Evolutionary conservation across 2,113 vertebrate species (phyloP), one percentile per base, ranked within the genome.

Genomic region (Triplophysa rosa): DNA sequence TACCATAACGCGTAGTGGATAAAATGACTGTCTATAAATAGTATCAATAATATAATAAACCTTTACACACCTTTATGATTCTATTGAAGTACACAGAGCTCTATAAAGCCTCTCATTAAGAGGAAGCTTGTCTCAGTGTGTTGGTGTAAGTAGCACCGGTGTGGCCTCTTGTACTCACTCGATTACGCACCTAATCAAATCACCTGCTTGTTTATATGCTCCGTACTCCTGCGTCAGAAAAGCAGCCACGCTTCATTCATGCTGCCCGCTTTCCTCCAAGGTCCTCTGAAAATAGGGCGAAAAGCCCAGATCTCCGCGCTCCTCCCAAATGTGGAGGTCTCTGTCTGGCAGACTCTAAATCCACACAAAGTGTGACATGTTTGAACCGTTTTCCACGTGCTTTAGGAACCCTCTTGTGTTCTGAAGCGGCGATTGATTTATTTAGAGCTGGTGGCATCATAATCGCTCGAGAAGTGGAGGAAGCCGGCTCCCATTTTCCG

Each of bases 131-230:
- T 80, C 70, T 80, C 70, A 78, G 82, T 78, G 71, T 77, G 59
- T 78, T 73, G 62, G 59, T 82, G 83, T 80, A 71, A 77, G 77
- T 42, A 54, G 52, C 78, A 67, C 67, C 56, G 58, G 79, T 71
- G 77, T 42, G 71, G 79, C 79, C 67, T 70, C 71, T 40, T 24
- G 61, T 78, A 79, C 76, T 83, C 79, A 83, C 77, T 83, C 80
- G 79, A 83, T 85, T 85, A 85, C 82, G 67, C 82, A 81, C 70
- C 83, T 85, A 83, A 85, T 85, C 84, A 85, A 85, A 83, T 85
- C 78, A 82, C 69, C 70, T 74, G 81, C 81, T 85, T 83, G 81
- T 85, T 85, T 83, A 76, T 85, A 70, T 33, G 37, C 79, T 81
- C 75, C 1, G 40, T 52, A 73, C 82, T 78, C 49, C 56, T n/a